phyloP scores from a whole-genome alignment of 35 echinoderm and acorn worm genomes.

The Stichopus chloronotus region DNA sequence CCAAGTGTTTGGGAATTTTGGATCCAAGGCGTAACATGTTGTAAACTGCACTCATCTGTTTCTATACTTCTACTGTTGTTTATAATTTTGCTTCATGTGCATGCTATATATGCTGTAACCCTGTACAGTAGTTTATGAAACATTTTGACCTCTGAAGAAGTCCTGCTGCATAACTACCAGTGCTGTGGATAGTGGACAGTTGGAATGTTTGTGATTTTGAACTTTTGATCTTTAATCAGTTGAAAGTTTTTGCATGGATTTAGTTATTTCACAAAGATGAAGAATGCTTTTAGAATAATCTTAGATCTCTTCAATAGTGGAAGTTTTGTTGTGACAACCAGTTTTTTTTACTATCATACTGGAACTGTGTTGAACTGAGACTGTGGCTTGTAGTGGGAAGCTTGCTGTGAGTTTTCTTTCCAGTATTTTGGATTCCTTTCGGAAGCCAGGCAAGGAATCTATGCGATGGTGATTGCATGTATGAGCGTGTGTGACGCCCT shows the following conservation, averaged over 20 bases:
- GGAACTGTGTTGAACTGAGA: not conserved
- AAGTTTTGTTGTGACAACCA: not conserved
- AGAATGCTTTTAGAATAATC: not conserved
- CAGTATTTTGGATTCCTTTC: not conserved
- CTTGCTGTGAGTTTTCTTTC: not conserved
- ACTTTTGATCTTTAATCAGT: conserved; percentile 21
- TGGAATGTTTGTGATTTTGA: conserved; percentile 13
- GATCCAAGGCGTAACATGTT: not conserved
- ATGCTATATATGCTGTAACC: not conserved
- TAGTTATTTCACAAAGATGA: not conserved
- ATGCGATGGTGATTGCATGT: too few relatives aligned
- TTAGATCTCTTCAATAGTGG: conserved; percentile 1
- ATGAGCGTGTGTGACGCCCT: too few relatives aligned
- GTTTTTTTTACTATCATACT: not conserved
- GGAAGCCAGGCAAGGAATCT: too few relatives aligned
- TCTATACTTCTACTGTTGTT: not conserved
- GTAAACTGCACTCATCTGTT: not conserved
- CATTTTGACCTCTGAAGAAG: conserved; percentile 13
- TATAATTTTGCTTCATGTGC: not conserved
- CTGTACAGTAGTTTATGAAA: not conserved
- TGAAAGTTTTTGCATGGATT: not conserved
- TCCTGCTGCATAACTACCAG: not conserved
- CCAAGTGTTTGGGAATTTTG: too few relatives aligned
- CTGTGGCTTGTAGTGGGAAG: not conserved
- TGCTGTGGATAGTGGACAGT: conserved; percentile 6